These are phyloP conservation scores for Blastobasis lacticolella DNA, from an alignment of 2,888 invertebrate species.

Conservation along the genomic window DNA sequence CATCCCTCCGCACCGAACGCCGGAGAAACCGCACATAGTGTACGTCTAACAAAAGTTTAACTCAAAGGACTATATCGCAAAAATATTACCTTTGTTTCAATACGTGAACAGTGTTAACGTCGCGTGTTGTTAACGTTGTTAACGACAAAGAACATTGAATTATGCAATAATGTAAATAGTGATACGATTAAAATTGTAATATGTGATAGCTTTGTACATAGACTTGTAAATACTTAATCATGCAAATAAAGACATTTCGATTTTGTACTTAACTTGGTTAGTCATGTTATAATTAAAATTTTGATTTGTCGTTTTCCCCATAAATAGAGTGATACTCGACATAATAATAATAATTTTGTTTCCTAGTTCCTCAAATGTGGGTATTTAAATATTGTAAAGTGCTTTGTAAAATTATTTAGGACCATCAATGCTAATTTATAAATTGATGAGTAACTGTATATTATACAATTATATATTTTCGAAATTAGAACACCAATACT, in stretches of 20 bases:
- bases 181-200: conserved; percentile 65
- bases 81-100: conserved; percentile 47
- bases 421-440: conserved; percentile 37
- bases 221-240: conserved; percentile 58
- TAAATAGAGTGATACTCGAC: conserved; percentile 29
- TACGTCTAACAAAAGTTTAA: conserved; percentile 72
- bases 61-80: conserved; percentile 52
- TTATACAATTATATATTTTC: conserved; percentile 55
- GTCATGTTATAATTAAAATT: conserved; percentile 32
- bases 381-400: conserved; percentile 33
- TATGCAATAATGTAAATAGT: conserved; percentile 72
- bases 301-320: conserved; percentile 28
- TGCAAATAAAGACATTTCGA: conserved; percentile 51
- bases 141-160: conserved; percentile 46
- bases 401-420: conserved; percentile 47
- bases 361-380: too few species aligned
- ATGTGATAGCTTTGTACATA: conserved; percentile 74
- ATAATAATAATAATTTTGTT: too few species aligned
- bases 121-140: conserved; percentile 38
- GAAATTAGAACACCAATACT: conserved; percentile 69
- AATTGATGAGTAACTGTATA: conserved; percentile 51
- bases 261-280: conserved; percentile 66
- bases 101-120: conserved; percentile 38
- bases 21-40: conserved; percentile 75
- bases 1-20: conserved; percentile 67